phyloP scores from a whole-genome alignment of 1,140 invertebrate genomes.

The Trichomalopsis sarcophagae region DNA sequence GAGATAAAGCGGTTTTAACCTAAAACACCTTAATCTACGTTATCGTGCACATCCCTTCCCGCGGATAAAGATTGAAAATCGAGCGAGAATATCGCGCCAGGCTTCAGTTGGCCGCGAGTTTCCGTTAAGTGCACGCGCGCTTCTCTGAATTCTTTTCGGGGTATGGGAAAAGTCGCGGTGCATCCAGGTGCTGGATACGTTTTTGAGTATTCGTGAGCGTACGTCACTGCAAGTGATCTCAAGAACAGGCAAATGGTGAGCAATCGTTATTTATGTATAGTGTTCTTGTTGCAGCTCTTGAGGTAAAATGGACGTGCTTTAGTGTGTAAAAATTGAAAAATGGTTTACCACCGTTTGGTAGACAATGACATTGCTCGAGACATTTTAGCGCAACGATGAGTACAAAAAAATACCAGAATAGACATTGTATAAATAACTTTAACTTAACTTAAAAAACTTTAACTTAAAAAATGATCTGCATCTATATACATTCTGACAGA shows the following conservation, averaged over 20 bases:
- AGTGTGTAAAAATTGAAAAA: too few relatives aligned
- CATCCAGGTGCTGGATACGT: not conserved
- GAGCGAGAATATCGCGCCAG: not conserved
- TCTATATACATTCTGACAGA: too few relatives aligned
- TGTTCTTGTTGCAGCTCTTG: too few relatives aligned
- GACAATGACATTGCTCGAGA: too few relatives aligned
- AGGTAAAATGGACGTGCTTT: too few relatives aligned
- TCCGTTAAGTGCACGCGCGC: not conserved
- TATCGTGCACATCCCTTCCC: slow-evolving; percentile 24
- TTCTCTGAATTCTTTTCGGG: not conserved
- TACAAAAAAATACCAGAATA: too few relatives aligned
- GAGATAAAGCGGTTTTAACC: slow-evolving; percentile 18
- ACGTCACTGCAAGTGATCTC: not conserved
- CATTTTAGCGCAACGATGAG: too few relatives aligned
- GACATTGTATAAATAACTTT: too few relatives aligned
- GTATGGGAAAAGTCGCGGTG: not conserved
- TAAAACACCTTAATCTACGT: slow-evolving; percentile 22
- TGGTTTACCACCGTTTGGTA: too few relatives aligned
- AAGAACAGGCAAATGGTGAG: slow-evolving; percentile 32
- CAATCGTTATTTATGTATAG: not conserved
- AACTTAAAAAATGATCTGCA: too few relatives aligned
- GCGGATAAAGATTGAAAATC: slow-evolving; percentile 31
- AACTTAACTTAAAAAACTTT: too few relatives aligned
- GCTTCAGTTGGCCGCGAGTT: slow-evolving; percentile 34
- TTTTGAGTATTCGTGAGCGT: not conserved